Conservation (phyloP, 1,140 invertebrate genomes). For the Monochamus saltuarius region DNA sequence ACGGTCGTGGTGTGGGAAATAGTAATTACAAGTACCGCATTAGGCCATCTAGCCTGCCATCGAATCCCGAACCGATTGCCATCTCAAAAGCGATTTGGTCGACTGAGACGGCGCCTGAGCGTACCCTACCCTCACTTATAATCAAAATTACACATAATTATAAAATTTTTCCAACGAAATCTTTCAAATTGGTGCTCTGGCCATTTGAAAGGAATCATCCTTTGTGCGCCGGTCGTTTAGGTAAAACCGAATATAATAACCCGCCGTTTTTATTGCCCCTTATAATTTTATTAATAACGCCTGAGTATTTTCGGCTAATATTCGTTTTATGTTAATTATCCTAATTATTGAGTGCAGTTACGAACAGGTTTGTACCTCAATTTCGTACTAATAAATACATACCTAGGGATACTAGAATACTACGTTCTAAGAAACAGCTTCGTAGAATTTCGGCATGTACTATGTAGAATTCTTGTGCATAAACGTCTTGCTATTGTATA, state of each 20-base stretch:
- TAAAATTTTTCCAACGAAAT: slow-evolving; percentile 39
- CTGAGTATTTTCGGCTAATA: no score
- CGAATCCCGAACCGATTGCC: background rate
- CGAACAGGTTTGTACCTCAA: no score
- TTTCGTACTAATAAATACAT: no score
- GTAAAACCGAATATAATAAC: slow-evolving; percentile 19
- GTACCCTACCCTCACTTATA: slow-evolving; percentile 41
- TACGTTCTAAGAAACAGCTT: no score
- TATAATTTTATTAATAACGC: slow-evolving; percentile 21
- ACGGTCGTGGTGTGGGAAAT: slow-evolving; percentile 41
- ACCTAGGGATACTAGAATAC: no score
- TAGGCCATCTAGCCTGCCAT: slow-evolving; percentile 24
- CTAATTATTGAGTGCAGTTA: no score
- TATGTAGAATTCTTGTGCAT: no score
- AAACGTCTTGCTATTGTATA: no score
- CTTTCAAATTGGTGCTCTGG: slow-evolving; percentile 23
- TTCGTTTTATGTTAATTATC: no score
- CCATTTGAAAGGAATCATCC: slow-evolving; percentile 21
- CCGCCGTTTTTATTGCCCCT: slow-evolving; percentile 19
- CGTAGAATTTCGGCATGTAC: no score
- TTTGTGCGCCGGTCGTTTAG: slow-evolving; percentile 14
- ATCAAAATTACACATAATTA: slow-evolving; percentile 47
- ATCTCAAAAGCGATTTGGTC: slow-evolving; percentile 20
- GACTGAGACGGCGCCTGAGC: slow-evolving; percentile 18
- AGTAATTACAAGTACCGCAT: slow-evolving; percentile 43